phyloP scores from a whole-genome alignment of 2,888 invertebrate genomes.

The Bellardia pandia region DNA sequence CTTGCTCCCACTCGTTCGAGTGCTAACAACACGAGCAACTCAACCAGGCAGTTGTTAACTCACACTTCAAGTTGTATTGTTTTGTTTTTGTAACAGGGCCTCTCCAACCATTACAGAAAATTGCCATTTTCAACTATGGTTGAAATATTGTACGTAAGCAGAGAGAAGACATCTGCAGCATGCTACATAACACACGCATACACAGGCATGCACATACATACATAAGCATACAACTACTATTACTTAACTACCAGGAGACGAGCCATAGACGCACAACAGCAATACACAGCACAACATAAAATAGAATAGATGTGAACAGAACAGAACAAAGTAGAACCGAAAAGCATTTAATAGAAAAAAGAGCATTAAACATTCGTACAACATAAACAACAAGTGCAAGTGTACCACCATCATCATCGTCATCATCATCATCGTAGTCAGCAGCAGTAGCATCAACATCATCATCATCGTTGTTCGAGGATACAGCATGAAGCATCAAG shows the following conservation, averaged over 20 bases:
- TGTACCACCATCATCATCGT: conserved; percentile 58
- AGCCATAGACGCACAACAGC: conserved; percentile 54
- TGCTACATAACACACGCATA: conserved; percentile 39
- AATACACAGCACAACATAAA: conserved; percentile 43
- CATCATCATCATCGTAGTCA: conserved; percentile 7
- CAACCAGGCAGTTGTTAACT: conserved; percentile 58
- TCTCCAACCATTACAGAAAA: conserved; percentile 47
- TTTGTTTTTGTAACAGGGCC: conserved; percentile 53
- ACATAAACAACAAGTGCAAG: conserved; percentile 68
- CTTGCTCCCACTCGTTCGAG: background rate
- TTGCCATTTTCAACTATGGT: conserved; percentile 34
- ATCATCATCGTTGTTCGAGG: conserved; percentile 24
- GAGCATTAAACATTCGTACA: conserved; percentile 40
- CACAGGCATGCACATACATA: background rate
- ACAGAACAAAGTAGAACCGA: background rate
- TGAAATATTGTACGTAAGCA: conserved; percentile 48
- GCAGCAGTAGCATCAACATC: conserved; percentile 42
- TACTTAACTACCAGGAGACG: conserved; percentile 67
- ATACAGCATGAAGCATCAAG: conserved; percentile 61
- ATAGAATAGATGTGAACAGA: conserved; percentile 31
- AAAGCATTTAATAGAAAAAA: conserved; percentile 14
- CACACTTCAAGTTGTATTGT: conserved; percentile 39
- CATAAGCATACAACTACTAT: conserved; percentile 47
- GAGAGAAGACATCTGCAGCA: conserved; percentile 67
- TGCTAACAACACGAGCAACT: conserved; percentile 33